These are phyloP conservation scores for Eulithis prunata DNA, from an alignment of 2,888 invertebrate species.

Conservation along the genomic window DNA sequence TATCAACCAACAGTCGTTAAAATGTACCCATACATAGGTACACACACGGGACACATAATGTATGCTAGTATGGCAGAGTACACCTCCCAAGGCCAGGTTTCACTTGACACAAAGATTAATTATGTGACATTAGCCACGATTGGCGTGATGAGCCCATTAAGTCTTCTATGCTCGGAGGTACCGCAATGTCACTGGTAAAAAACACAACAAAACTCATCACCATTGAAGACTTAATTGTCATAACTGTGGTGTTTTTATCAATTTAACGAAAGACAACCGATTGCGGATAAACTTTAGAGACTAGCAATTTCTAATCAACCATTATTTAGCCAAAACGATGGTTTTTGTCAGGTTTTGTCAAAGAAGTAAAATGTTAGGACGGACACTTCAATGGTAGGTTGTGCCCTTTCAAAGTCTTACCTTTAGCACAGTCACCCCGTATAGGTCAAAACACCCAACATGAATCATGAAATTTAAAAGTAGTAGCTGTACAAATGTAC, in stretches of 20 bases:
- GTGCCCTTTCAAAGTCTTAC: background rate
- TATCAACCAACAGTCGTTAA: slow-evolving; percentile 1
- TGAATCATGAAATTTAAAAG: background rate
- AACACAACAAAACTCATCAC: slow-evolving; percentile 20
- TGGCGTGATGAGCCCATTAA: slow-evolving; percentile 57
- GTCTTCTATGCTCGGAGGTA: slow-evolving; percentile 40
- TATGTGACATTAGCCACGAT: slow-evolving; percentile 33
- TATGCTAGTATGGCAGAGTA: background rate
- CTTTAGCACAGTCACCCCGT: background rate
- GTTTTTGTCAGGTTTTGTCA: too few relatives aligned
- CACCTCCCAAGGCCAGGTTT: slow-evolving; percentile 46
- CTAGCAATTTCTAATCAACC: too few relatives aligned
- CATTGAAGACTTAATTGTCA: slow-evolving; percentile 14
- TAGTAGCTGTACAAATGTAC: too few relatives aligned
- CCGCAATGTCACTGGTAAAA: slow-evolving; percentile 25
- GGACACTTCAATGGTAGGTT: too few relatives aligned
- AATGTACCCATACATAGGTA: background rate
- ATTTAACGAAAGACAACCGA: background rate
- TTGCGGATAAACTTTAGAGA: background rate
- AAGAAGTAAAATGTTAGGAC: too few relatives aligned
- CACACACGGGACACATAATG: background rate
- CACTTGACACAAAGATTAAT: slow-evolving; percentile 45
- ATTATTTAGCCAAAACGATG: too few relatives aligned
- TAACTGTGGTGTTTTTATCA: background rate
- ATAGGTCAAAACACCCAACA: background rate